phyloP scores from a whole-genome alignment of 2,113 vertebrate genomes.

The Choloepus hoffmanni region DNA sequence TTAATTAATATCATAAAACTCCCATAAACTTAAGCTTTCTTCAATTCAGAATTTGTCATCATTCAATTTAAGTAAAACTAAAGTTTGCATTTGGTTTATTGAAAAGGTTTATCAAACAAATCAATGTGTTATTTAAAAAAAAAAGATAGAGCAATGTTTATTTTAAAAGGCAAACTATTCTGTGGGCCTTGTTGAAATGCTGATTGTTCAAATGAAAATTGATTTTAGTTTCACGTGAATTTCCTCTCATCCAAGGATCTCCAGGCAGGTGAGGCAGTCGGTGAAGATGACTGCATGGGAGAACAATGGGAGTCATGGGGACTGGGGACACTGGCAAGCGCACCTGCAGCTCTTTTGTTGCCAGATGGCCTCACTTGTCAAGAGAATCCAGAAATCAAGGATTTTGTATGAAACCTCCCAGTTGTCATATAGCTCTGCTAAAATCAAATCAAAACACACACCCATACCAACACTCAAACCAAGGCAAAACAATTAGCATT shows the following conservation, averaged over 20 bases:
- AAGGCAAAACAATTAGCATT: neutral
- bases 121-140: neutral
- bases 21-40: conserved; percentile 17
- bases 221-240: neutral
- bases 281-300: neutral
- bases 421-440: neutral
- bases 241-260: neutral
- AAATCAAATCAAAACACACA: conserved; percentile 1
- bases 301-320: too few relatives aligned
- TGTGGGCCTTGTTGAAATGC: conserved; percentile 1
- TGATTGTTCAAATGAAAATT: neutral
- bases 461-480: neutral
- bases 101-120: neutral
- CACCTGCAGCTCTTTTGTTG: neutral
- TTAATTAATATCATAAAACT: neutral
- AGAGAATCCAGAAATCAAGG: neutral
- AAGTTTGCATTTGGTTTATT: neutral
- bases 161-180: conserved; percentile 29
- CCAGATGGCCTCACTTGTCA: neutral
- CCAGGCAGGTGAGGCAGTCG: neutral
- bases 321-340: too few relatives aligned
- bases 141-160: neutral
- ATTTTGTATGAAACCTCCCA: neutral
- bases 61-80: conserved; percentile 7
- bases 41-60: neutral